Evolutionary conservation across 2,113 vertebrate genomes (phyloP), one percentile per base, ranked within the genome.

Genomic region (Alexandromys fortis): DNA sequence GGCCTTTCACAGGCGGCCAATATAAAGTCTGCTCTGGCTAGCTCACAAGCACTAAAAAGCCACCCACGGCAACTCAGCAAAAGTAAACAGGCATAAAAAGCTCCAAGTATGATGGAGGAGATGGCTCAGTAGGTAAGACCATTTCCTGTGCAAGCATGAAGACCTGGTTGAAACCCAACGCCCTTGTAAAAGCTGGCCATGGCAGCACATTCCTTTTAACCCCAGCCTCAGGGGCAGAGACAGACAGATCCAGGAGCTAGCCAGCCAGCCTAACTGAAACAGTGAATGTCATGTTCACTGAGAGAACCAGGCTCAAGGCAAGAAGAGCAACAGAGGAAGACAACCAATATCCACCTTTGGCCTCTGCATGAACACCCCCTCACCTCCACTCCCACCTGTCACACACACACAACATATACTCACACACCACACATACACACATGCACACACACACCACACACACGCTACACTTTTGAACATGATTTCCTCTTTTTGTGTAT

Each of bases 11-110:
- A 26, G 1, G 52, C 17, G 73, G 81, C 65, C 68, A 55, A 38
- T 42, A 49, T 1, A 13, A 85, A 91, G 90, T 91, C 81, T 35
- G 61, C 65, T 76, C 45, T 38, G 61, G 4, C 45, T 73, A 79
- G 65, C 33, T 91, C 88, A 81, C 1, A 19, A 63, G 83, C 65
- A 88, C 70, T 75, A 33, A 88, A 75, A 30, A 61, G 86, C 42
- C 14, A 4, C 49, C 24, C 12, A 7, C 14, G 24, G 68, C 72
- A 93, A 47, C 61, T 93, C 63, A 49, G 90, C n/a, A 85, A 94
- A 94, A 96, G 63, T 65, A 70, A 95, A 63, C 65, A 94, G 24
- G 73, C 1, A 5, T 33, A 26, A 87, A 95, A 76, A 65, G 1
- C 12, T 67, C 16, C 83, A 67, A 11, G 42, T 1, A 68, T 3